Evolutionary conservation across 2,113 vertebrate genomes (phyloP), one percentile per base, ranked within the genome.

Genomic region (Seriola dumerili): DNA sequence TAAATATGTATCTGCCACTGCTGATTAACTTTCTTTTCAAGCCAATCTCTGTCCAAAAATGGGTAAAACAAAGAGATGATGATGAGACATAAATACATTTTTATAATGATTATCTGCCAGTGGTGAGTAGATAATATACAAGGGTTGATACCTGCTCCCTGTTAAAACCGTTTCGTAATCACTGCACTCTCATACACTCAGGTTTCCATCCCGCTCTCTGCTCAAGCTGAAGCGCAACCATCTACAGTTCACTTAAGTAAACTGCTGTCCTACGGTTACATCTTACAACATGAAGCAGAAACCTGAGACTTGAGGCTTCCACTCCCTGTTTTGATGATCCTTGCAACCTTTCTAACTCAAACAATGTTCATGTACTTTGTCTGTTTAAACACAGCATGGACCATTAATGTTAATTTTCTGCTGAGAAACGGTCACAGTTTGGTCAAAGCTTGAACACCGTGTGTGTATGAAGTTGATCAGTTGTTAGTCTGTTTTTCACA

Each of bases 261-360:
- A 65, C 75, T 8, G 42, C 66, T 8, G 48, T 57, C 46, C 48
- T 5, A 2, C 19, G 13, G 36, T 48, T 36, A 0, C 16, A 6
- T 54, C 25, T 67, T 7, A 34, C 34, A 44, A 14, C 67, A 72
- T 7, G 0, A 21, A 70, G 42, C 54, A 23, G 59, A 75, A 64
- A 69, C 40, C 1, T 4, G 29, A 79, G 46, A 13, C 34, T 14
- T 32, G 23, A 73, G 55, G 21, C 69, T 48, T 23, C 23, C 10
- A 0, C 68, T 62, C 13, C 4, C 40, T 12, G 42, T 32, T 38
- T 11, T 59, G 80, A 23, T 59, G 52, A 38, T 61, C 0, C 58
- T 75, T 71, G 76, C 59, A 25, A 5, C 29, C 25, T 9, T 59
- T 40, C 42, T 54, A 34, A 44, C 67, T 54, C 9, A 68, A 55